Percentiles rank a stretch among this genome's conserved stretches.
Conservation (phyloP, 2,888 invertebrate species). For the Pterostichus madidus region DNA sequence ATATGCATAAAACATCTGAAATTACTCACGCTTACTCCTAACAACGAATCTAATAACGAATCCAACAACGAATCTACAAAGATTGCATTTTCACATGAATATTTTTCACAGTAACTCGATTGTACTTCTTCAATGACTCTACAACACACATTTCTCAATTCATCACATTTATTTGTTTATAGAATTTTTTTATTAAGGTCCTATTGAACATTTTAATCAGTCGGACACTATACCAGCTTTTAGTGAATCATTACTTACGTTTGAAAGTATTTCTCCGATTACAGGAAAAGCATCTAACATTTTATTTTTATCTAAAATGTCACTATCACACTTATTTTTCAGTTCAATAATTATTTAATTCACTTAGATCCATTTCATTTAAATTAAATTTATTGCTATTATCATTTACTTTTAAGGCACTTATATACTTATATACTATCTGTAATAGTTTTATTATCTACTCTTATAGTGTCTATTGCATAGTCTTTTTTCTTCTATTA, state of each 20-base stretch:
- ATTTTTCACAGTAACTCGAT: not conserved
- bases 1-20: too few species aligned
- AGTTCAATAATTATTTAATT: slow-evolving; percentile 4
- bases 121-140: slow-evolving; percentile 2
- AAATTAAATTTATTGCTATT: not conserved
- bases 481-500: not conserved
- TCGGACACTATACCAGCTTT: not conserved
- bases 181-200: not conserved
- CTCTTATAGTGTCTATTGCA: not conserved
- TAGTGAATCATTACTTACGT: not conserved
- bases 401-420: not conserved
- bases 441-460: slow-evolving; percentile 1
- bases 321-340: slow-evolving; percentile 3
- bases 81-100: slow-evolving; percentile 22
- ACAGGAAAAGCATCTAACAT: not conserved
- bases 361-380: not conserved
- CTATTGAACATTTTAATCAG: not conserved
- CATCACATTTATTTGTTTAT: slow-evolving; percentile 11
- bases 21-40: too few species aligned
- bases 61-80: too few species aligned
- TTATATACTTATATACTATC: slow-evolving; percentile 7
- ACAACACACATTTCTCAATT: slow-evolving; percentile 9
- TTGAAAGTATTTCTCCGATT: slow-evolving; percentile 1
- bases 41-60: too few species aligned
- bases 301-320: slow-evolving; percentile 15